Evolutionary conservation across 2,797 vertebrate species (phyloP), one percentile per base, ranked within the genome.

Genomic region (Darevskia mixta): DNA sequence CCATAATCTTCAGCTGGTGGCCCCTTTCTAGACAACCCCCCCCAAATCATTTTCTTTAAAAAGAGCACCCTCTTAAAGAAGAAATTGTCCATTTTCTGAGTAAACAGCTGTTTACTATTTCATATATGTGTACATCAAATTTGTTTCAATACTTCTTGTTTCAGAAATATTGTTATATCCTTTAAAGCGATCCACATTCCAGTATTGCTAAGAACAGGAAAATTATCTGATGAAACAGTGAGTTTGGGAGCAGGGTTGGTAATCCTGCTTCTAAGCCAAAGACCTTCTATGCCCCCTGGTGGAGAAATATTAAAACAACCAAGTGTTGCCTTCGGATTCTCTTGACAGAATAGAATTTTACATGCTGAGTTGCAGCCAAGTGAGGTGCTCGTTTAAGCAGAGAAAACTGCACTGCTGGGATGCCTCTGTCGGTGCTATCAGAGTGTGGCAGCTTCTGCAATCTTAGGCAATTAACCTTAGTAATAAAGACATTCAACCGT

Each of bases 271-370:
- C 89, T 72, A 90, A 55, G 61, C 83, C 82, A 76, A 89, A 93
- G 93, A 81, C 78, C 92, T 94, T 72, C 75, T 29, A 5, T 81
- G 93, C 94, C 95, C 29, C 93, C 93, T 93, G 92, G 92, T 94
- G 95, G 95, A 91, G 80, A 90, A 90, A 66, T 0, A 0, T 64
- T 27, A 92, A 27, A 92, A 93, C 86, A 78, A 29, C 93, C 10
- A 41, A 87, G 67, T 49, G 84, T n/a, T 87, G 45, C 27, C 0
- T 64, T 49, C 5, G 6, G n/a, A 25, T 76, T 73, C 71, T 64
- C 6, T 76, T 69, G 76, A 86, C 27, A 86, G 32, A 35, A 73
- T 4, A 3, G 5, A 84, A 17, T 3, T 20, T n/a, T 41, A 5
- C 20, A 3, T 29, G n/a, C 27, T 9, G 38, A 67, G 8, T 55